A percentile compares a stretch with the other conserved stretches of the same genome.
phyloP scores from a whole-genome alignment of 2,797 vertebrate species.

The Oophaga sylvatica region DNA sequence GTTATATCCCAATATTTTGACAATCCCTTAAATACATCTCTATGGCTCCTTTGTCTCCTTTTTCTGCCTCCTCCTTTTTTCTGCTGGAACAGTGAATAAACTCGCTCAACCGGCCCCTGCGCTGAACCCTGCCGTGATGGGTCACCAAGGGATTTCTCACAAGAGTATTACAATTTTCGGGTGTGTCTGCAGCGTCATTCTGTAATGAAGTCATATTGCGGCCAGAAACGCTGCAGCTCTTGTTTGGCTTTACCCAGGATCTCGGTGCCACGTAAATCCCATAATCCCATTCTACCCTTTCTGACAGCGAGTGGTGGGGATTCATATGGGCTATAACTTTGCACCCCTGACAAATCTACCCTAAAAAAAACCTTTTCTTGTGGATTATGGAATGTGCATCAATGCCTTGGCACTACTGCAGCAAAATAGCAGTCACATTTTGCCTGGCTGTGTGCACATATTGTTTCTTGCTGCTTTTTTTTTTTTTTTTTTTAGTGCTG shows the following conservation, averaged over 20 bases:
- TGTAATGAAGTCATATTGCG: background rate
- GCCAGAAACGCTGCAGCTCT: background rate
- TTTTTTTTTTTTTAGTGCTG: too few species aligned
- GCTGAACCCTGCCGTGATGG: conserved; percentile 20
- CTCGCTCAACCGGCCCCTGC: conserved; percentile 45
- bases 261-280: background rate
- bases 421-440: too few species aligned
- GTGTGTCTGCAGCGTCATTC: conserved; percentile 30
- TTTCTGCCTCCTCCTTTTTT: conserved; percentile 33
- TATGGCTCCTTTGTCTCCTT: conserved; percentile 43
- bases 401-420: too few species aligned
- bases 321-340: too few species aligned
- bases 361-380: too few species aligned
- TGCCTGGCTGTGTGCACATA: too few species aligned
- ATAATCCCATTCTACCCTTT: background rate
- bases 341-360: too few species aligned
- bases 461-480: too few species aligned
- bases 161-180: conserved; percentile 17
- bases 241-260: background rate
- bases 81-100: conserved; percentile 30
- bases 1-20: conserved; percentile 3
- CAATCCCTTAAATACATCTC: conserved; percentile 30
- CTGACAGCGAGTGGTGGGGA: background rate
- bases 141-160: conserved; percentile 25
- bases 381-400: too few species aligned